These are phyloP conservation scores for Haliclona indistincta DNA, from an alignment of 37 sponge, comb jelly and placozoan genomes.

Conservation along the genomic window DNA sequence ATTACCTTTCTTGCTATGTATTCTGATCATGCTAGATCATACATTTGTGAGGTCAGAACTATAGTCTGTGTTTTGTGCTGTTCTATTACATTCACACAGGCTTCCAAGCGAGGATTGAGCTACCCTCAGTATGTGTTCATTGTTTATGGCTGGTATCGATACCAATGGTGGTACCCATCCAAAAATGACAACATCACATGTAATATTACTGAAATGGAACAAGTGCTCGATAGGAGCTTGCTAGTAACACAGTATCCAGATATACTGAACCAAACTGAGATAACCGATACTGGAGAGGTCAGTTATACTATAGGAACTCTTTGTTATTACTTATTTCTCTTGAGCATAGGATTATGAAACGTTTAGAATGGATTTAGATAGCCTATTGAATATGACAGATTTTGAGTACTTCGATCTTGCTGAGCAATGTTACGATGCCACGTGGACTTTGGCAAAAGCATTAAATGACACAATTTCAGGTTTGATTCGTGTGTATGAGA, in stretches of 20 bases:
- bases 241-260: constrained; percentile 43
- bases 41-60: constrained; percentile 33
- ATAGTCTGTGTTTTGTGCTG: not conserved
- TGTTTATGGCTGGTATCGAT: constrained; percentile 41
- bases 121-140: constrained; percentile 53
- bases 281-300: constrained; percentile 24
- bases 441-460: constrained; percentile 54
- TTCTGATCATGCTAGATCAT: constrained; percentile 7
- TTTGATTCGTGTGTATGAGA: not conserved
- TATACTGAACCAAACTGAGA: not conserved
- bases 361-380: not conserved
- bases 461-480: constrained; percentile 34
- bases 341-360: not conserved
- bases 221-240: constrained; percentile 18
- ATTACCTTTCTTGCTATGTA: constrained; percentile 35
- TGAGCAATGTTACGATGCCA: constrained; percentile 58
- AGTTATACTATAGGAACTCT: not conserved
- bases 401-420: constrained; percentile 3
- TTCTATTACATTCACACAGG: constrained; percentile 14
- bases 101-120: constrained; percentile 5
- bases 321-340: not conserved
- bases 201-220: not conserved
- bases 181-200: not conserved
- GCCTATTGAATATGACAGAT: constrained; percentile 13
- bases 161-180: constrained; percentile 5